Conservation (phyloP, 2,888 invertebrate species). For the Drosophila paucipuncta region DNA sequence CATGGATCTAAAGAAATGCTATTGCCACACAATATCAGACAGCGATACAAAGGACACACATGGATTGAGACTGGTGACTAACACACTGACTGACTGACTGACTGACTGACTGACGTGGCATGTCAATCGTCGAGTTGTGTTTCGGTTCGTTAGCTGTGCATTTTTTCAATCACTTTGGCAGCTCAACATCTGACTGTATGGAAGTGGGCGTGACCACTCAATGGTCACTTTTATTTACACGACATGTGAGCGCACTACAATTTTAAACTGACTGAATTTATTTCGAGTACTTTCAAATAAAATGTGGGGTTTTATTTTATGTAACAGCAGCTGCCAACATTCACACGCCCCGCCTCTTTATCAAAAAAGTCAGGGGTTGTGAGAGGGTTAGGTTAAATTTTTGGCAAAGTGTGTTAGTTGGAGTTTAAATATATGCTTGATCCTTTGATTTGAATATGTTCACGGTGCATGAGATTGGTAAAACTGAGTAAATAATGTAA, state of each 20-base stretch:
- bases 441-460: slow-evolving; percentile 54
- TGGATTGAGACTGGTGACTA: slow-evolving; percentile 10
- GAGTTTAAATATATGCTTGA: slow-evolving; percentile 39
- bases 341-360: slow-evolving; percentile 4
- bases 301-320: slow-evolving; percentile 76
- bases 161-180: slow-evolving; percentile 80
- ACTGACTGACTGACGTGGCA: slow-evolving; percentile 53
- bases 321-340: slow-evolving; percentile 58
- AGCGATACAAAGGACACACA: slow-evolving; percentile 17
- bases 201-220: slow-evolving; percentile 38
- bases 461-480: slow-evolving; percentile 15
- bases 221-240: slow-evolving; percentile 80
- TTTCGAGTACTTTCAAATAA: slow-evolving; percentile 73
- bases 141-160: slow-evolving; percentile 81
- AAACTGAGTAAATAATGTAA: slow-evolving; percentile 12
- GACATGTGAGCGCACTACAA: slow-evolving; percentile 75
- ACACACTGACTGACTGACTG: slow-evolving; percentile 3
- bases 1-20: slow-evolving; percentile 10
- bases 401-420: slow-evolving; percentile 26
- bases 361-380: neutral
- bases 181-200: slow-evolving; percentile 39
- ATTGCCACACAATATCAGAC: neutral
- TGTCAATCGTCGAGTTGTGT: slow-evolving; percentile 76
- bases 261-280: slow-evolving; percentile 70
- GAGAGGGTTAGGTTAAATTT: slow-evolving; percentile 14